These are phyloP conservation scores for Ameiurus melas DNA, from an alignment of 2,113 vertebrate genomes.

Conservation along the genomic window DNA sequence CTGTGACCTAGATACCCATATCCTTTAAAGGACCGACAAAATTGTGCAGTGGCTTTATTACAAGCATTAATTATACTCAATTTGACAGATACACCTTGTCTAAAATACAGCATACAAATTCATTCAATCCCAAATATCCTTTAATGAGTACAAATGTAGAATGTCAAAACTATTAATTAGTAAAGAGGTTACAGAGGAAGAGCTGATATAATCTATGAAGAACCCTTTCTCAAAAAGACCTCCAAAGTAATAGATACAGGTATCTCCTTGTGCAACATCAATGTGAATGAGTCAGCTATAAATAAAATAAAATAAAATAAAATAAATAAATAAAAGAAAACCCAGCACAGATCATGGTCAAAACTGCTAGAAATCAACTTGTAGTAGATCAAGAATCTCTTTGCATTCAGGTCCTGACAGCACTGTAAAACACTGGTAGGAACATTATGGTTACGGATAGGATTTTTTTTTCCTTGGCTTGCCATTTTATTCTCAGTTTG, in stretches of 20 bases:
- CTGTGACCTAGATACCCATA: slow-evolving; percentile 10
- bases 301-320: neutral
- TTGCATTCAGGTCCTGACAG: neutral
- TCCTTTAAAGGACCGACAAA: slow-evolving; percentile 20
- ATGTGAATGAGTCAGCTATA: neutral
- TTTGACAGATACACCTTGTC: slow-evolving; percentile 4
- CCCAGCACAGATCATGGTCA: neutral
- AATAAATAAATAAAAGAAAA: no score
- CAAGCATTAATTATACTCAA: slow-evolving; percentile 25
- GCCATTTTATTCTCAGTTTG: neutral
- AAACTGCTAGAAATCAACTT: neutral
- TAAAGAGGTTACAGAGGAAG: neutral
- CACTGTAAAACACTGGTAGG: neutral
- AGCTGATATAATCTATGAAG: neutral
- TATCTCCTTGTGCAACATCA: neutral
- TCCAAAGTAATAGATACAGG: neutral
- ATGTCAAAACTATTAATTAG: neutral
- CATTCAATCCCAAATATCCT: neutral
- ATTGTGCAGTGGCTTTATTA: slow-evolving; percentile 19
- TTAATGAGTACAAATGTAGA: slow-evolving; percentile 6
- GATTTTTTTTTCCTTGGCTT: neutral
- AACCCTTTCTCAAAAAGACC: neutral
- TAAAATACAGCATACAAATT: slow-evolving; percentile 1
- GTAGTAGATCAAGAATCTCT: neutral
- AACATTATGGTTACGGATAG: neutral